These are phyloP conservation scores for Eubasilissa regina DNA, from an alignment of 1,140 invertebrate genomes.

Conservation along the genomic window DNA sequence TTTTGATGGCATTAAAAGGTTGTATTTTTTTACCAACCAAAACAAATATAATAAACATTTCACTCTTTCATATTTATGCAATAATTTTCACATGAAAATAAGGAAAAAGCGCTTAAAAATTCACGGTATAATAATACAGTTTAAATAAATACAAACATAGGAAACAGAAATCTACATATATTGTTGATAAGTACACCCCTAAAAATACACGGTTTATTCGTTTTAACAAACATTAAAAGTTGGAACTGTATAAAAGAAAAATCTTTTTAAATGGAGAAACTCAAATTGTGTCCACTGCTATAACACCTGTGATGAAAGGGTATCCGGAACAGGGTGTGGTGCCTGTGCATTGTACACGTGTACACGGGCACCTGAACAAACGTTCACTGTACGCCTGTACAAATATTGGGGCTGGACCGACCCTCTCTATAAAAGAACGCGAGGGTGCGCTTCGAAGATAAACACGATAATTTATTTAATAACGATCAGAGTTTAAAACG, in stretches of 20 bases:
- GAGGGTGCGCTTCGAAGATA: neutral
- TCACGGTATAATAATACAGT: neutral
- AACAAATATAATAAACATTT: too few species aligned
- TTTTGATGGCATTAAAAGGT: too few species aligned
- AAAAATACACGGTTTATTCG: neutral
- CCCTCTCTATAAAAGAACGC: neutral
- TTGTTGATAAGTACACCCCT: neutral
- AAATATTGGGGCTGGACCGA: neutral
- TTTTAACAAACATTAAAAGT: conserved; percentile 12
- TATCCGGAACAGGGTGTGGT: neutral
- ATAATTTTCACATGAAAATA: too few species aligned
- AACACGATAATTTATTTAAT: conserved; percentile 16
- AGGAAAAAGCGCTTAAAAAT: neutral
- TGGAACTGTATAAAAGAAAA: conserved; percentile 7
- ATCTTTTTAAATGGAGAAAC: conserved; percentile 5
- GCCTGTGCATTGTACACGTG: neutral
- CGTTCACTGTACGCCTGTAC: neutral
- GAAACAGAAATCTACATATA: too few species aligned
- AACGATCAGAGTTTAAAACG: conserved; percentile 16
- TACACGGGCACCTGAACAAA: neutral
- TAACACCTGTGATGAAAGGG: conserved; percentile 14
- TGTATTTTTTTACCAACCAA: too few species aligned
- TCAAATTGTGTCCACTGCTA: neutral
- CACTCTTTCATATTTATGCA: too few species aligned
- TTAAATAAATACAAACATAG: neutral